Conservation (phyloP, 1,140 invertebrate genomes). For the Neotoxoptera formosana region DNA sequence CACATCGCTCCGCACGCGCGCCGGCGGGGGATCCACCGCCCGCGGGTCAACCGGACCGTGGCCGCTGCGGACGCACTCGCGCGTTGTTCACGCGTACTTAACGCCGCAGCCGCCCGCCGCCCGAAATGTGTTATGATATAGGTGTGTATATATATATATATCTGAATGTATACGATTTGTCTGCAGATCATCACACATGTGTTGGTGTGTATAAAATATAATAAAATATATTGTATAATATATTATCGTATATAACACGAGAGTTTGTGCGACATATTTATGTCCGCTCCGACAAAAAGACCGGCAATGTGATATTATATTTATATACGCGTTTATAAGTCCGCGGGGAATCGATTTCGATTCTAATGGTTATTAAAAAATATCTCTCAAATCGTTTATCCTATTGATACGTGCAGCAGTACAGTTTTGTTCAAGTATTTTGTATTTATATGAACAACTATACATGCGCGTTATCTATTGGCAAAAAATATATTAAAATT, state of each 20-base stretch:
- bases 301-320: not conserved
- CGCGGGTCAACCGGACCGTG: constrained; percentile 55
- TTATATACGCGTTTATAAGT: not conserved
- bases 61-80: constrained; percentile 26
- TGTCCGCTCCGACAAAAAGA: not conserved
- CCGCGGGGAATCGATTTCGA: not conserved
- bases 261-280: not conserved
- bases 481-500: not conserved
- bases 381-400: not conserved
- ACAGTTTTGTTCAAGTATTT: not conserved
- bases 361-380: not conserved
- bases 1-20: not conserved
- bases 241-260: not conserved
- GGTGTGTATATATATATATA: not conserved
- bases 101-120: not conserved
- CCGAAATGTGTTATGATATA: not conserved
- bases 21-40: not conserved
- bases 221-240: not conserved
- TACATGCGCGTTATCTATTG: not conserved
- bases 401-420: not conserved
- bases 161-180: not conserved
- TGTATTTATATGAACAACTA: not conserved
- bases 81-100: constrained; percentile 53
- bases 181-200: not conserved
- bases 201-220: not conserved